A percentile compares a stretch with the other conserved stretches of the same genome.
Evolutionary conservation across 1,140 invertebrate species (phyloP).

Genomic region (Ostrea edulis): DNA sequence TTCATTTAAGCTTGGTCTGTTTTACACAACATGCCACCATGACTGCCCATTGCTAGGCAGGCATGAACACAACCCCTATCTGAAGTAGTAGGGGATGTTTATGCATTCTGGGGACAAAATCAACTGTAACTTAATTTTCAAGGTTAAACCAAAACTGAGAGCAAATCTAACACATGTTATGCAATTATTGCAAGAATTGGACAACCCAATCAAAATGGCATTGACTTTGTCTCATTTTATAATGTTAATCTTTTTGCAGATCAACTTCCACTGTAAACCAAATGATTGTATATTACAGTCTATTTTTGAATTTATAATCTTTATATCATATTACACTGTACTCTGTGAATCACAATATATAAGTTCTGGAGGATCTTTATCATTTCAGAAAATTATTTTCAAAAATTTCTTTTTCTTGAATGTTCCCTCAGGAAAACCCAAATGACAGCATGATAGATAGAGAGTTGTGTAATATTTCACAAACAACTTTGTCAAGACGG

Average conservation of each 20-base stretch:
- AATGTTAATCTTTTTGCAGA: too few species aligned
- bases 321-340: too few species aligned
- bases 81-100: slow-evolving; percentile 28
- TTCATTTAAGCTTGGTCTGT: slow-evolving; percentile 15
- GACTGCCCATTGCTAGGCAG: slow-evolving; percentile 10
- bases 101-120: slow-evolving; percentile 14
- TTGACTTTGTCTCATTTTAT: too few species aligned
- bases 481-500: slow-evolving; percentile 33
- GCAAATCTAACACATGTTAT: not conserved
- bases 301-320: too few species aligned
- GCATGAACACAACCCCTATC: slow-evolving; percentile 8
- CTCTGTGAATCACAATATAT: too few species aligned
- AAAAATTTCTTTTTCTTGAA: too few species aligned
- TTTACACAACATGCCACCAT: slow-evolving; percentile 27
- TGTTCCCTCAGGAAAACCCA: too few species aligned
- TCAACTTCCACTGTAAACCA: too few species aligned
- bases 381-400: too few species aligned
- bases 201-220: too few species aligned
- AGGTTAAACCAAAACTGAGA: not conserved
- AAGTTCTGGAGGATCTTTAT: too few species aligned
- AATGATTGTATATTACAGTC: too few species aligned
- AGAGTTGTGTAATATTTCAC: slow-evolving; percentile 33
- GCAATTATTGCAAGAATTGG: not conserved
- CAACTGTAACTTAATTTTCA: slow-evolving; percentile 8
- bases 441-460: slow-evolving; percentile 30